Percentiles rank a stretch among this genome's conserved stretches.
These are phyloP conservation scores for Synaphobranchus kaupii DNA, from an alignment of 2,797 vertebrate genomes.

Conservation along the genomic window DNA sequence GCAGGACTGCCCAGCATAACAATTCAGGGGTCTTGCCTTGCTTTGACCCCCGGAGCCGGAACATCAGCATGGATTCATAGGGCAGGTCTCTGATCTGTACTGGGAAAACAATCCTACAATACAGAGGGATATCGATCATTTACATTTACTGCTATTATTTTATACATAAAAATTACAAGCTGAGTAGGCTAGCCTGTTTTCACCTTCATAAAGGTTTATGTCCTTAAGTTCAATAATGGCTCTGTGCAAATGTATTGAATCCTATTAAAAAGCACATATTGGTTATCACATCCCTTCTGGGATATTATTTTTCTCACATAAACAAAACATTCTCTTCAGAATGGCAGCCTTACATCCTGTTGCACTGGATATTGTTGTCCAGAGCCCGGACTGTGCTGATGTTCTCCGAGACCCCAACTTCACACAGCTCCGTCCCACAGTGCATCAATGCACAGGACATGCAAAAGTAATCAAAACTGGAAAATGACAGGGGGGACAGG, in stretches of 20 bases:
- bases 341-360: slow-evolving; percentile 63
- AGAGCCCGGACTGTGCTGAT: slow-evolving; percentile 65
- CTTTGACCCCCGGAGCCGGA: slow-evolving; percentile 65
- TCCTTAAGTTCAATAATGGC: slow-evolving; percentile 57
- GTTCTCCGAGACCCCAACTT: slow-evolving; percentile 63
- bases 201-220: slow-evolving; percentile 55
- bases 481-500: slow-evolving; percentile 32
- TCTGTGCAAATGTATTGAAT: slow-evolving; percentile 69
- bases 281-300: not conserved
- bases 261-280: not conserved
- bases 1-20: slow-evolving; percentile 68
- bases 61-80: slow-evolving; percentile 69
- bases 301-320: slow-evolving; percentile 42
- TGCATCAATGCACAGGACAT: slow-evolving; percentile 65
- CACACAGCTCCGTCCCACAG: slow-evolving; percentile 55
- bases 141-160: slow-evolving; percentile 2
- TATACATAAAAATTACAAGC: not conserved
- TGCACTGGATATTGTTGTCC: slow-evolving; percentile 66
- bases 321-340: not conserved
- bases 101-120: slow-evolving; percentile 70
- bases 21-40: slow-evolving; percentile 59
- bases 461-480: slow-evolving; percentile 69
- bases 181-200: slow-evolving; percentile 70
- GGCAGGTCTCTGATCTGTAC: slow-evolving; percentile 62
- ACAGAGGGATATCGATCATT: slow-evolving; percentile 24